These are phyloP conservation scores for Cherax destructor DNA, from an alignment of 1,140 invertebrate species.

Conservation along the genomic window DNA sequence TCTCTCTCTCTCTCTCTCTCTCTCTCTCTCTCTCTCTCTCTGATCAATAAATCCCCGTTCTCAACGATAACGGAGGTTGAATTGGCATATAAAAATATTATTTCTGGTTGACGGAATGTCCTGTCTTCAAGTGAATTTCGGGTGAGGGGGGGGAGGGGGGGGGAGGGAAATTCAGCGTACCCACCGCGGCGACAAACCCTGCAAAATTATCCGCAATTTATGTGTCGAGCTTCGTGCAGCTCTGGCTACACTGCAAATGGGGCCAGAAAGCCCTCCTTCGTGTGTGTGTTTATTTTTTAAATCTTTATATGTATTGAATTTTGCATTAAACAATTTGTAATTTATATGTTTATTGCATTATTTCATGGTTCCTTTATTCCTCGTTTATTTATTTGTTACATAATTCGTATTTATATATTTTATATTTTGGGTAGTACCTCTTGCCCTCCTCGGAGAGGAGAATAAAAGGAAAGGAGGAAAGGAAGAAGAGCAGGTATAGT, in stretches of 20 bases:
- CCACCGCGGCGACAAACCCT: constrained; percentile 24
- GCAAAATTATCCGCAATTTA: constrained; percentile 41
- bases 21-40: not conserved
- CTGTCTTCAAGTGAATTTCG: constrained; percentile 13
- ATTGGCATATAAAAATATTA: constrained; percentile 37
- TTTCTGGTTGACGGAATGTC: not conserved
- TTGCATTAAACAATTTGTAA: too few relatives aligned
- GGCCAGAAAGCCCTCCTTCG: not conserved
- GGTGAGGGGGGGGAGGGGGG: not conserved
- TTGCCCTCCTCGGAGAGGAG: too few relatives aligned
- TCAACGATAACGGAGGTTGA: constrained; percentile 24
- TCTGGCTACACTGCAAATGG: constrained; percentile 24
- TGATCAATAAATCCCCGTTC: not conserved
- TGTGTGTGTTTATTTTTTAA: too few relatives aligned
- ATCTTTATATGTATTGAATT: too few relatives aligned
- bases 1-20: constrained; percentile 7
- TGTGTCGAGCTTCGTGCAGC: constrained; percentile 13
- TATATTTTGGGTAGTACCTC: too few relatives aligned
- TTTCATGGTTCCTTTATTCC: too few relatives aligned
- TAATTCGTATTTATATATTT: too few relatives aligned
- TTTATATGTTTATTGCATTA: too few relatives aligned
- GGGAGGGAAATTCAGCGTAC: constrained; percentile 5
- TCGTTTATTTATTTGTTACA: too few relatives aligned
- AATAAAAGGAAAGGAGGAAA: too few relatives aligned
- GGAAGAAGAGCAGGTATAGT: too few relatives aligned